Percentiles rank a stretch among this genome's conserved stretches.
Conservation (phyloP, 2,113 vertebrate genomes). For the Silurus asotus region DNA sequence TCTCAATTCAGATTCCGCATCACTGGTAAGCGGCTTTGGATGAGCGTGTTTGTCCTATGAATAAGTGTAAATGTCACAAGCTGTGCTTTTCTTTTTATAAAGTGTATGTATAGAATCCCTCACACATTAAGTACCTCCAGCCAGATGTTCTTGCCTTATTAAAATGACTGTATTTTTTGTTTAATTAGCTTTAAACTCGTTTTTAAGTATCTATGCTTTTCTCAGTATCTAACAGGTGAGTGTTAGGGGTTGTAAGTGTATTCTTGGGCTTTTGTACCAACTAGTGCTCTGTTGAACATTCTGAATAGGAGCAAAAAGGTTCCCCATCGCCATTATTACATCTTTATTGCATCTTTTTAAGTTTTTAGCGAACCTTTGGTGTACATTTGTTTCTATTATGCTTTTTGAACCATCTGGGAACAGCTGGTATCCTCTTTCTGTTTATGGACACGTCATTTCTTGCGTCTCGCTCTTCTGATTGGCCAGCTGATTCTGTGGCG, state of each 20-base stretch:
- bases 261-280: not conserved
- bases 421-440: constrained; percentile 28
- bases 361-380: no score
- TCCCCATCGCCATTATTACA: not conserved
- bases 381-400: not conserved
- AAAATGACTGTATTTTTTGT: not conserved
- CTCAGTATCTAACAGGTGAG: not conserved
- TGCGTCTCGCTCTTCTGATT: constrained; percentile 16
- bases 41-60: not conserved
- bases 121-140: not conserved
- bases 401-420: not conserved
- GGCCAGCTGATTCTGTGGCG: not conserved
- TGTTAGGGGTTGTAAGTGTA: not conserved
- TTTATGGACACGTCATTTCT: constrained; percentile 24
- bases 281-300: not conserved
- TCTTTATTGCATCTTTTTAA: not conserved
- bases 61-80: constrained; percentile 18
- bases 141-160: not conserved
- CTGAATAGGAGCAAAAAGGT: not conserved
- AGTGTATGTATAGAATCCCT: not conserved
- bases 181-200: not conserved
- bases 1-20: not conserved
- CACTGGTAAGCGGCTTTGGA: not conserved
- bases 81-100: not conserved
- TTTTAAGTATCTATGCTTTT: not conserved